Percentiles rank a stretch among this genome's conserved stretches.
Conservation (phyloP, 2,797 vertebrate genomes). For the Rhadinocentrus ornatus region DNA sequence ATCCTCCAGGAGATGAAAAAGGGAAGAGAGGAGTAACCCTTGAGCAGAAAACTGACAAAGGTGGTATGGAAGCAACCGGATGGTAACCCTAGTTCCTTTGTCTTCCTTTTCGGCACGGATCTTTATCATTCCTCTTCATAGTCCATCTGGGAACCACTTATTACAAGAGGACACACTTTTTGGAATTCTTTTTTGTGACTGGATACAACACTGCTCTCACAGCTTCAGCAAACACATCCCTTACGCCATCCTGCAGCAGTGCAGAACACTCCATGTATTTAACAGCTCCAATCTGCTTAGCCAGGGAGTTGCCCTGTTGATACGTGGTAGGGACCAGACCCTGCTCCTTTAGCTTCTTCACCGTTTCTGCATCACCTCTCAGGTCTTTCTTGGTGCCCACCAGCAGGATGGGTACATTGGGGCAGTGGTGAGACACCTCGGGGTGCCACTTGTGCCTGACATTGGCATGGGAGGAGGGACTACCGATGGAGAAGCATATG, state of each 20-base stretch:
- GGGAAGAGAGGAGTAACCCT: constrained; percentile 60
- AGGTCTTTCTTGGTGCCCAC: constrained; percentile 96
- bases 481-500: constrained; percentile 94
- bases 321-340: constrained; percentile 88
- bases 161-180: constrained; percentile 93
- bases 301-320: constrained; percentile 90
- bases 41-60: constrained; percentile 58
- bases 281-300: constrained; percentile 93
- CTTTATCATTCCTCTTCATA: constrained; percentile 64
- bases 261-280: constrained; percentile 96
- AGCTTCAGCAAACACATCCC: constrained; percentile 92
- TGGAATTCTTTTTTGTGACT: constrained; percentile 90
- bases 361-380: constrained; percentile 87
- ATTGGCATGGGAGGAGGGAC: constrained; percentile 92
- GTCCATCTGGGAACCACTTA: constrained; percentile 65
- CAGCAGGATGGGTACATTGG: constrained; percentile 91
- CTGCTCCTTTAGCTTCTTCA: constrained; percentile 96
- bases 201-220: constrained; percentile 92
- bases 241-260: constrained; percentile 90
- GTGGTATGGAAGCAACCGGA: constrained; percentile 47
- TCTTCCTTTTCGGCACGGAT: constrained; percentile 62
- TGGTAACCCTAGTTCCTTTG: constrained; percentile 55
- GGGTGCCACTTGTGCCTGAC: constrained; percentile 96
- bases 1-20: constrained; percentile 70
- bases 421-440: constrained; percentile 94